phyloP scores from a whole-genome alignment of 2,113 vertebrate genomes.

The Oreochromis spilurus region DNA sequence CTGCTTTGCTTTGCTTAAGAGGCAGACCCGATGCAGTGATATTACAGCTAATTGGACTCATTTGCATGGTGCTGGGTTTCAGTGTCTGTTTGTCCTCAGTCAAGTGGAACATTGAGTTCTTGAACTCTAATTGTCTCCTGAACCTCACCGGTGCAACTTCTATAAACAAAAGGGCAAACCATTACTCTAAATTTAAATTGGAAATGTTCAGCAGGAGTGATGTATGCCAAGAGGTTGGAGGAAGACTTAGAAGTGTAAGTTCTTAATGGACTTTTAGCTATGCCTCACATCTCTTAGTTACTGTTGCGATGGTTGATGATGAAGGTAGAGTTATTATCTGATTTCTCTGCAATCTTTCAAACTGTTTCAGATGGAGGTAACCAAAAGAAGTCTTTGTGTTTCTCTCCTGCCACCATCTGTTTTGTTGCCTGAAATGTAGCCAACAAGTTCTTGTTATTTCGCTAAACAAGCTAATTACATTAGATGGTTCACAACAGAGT shows the following conservation, averaged over 20 bases:
- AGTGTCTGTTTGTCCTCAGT: conserved; percentile 43
- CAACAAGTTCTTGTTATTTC: not conserved
- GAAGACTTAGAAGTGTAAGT: not conserved
- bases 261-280: not conserved
- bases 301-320: not conserved
- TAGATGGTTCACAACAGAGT: not conserved
- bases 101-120: conserved; percentile 50
- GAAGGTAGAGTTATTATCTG: not conserved
- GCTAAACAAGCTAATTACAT: not conserved
- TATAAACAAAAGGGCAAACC: not conserved
- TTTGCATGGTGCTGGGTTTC: conserved; percentile 48
- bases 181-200: conserved; percentile 15
- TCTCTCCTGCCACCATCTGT: not conserved
- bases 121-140: conserved; percentile 40
- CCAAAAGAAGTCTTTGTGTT: not conserved
- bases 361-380: not conserved
- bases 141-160: conserved; percentile 6
- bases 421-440: not conserved
- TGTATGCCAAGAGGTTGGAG: not conserved
- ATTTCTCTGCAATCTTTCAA: not conserved
- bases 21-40: conserved; percentile 27
- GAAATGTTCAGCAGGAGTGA: not conserved
- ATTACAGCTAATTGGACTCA: conserved; percentile 55
- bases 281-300: not conserved
- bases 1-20: conserved; percentile 44